A percentile compares a stretch with the other conserved stretches of the same genome.
Evolutionary conservation across 2,797 vertebrate species (phyloP).

Genomic region (Manis crassicaudata): DNA sequence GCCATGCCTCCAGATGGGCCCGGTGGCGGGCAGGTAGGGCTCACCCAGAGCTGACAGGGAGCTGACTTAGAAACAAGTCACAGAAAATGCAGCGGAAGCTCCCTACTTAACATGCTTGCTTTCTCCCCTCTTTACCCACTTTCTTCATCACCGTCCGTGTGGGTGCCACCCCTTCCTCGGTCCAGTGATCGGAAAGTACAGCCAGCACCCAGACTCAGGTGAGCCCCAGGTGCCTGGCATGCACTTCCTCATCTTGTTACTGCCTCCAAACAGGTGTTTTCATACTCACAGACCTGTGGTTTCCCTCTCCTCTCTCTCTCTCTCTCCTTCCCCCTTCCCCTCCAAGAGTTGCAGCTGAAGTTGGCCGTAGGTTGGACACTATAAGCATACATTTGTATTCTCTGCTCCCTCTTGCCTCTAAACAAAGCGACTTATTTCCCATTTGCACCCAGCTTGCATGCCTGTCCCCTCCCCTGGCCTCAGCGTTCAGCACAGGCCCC

Average conservation of each 20-base stretch:
- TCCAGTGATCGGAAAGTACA: conserved; percentile 89
- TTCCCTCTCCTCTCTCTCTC: conserved; percentile 61
- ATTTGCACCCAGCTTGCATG: conserved; percentile 8
- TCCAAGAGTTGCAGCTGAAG: conserved; percentile 81
- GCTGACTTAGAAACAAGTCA: background rate
- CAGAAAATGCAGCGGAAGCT: fast-evolving
- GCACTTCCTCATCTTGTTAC: background rate
- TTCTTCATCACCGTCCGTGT: background rate
- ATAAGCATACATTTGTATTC: conserved; percentile 60
- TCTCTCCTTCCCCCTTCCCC: conserved; percentile 36
- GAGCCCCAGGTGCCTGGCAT: background rate
- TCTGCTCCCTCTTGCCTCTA: conserved; percentile 37
- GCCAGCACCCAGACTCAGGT: conserved; percentile 90
- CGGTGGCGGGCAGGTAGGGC: background rate
- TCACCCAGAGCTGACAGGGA: background rate
- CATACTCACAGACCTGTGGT: conserved; percentile 52
- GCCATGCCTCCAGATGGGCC: background rate
- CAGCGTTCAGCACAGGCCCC: background rate
- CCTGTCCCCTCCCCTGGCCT: conserved; percentile 31
- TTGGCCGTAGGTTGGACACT: conserved; percentile 83
- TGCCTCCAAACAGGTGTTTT: fast-evolving
- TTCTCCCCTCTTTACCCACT: background rate
- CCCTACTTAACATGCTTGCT: conserved; percentile 24
- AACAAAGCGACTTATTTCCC: background rate
- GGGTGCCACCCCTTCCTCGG: background rate